Evolutionary conservation across 64 coral and sea anemone genomes (phyloP), one percentile per base, ranked within the genome.

Genomic region (Orbicella faveolata): DNA sequence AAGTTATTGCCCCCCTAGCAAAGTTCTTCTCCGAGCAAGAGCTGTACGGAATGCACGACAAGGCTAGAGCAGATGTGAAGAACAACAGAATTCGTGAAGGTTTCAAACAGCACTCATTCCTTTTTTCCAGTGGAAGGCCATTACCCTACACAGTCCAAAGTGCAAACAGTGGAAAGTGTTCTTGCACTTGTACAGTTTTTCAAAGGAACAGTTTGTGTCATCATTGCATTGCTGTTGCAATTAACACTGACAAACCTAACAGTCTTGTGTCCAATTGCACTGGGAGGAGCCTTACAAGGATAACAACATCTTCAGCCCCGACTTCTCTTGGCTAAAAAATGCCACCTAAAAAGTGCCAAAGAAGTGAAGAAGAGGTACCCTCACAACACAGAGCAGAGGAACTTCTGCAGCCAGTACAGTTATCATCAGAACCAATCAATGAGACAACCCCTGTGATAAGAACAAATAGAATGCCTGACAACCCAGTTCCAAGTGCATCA

Each of bases 221-320:
- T 74, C 66, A 87, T 74, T 87, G 84, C 48, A 87, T 87, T 52
- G 67, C 68, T 34, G 44, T 59, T 51, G 84, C 84, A 87, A 87
- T 55, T 10, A 68, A 53, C 34, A 25, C 36, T 3, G 51, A 51
- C 23, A 75, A 73, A 75, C 26, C 75, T 52, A 0, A 54, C 23
- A 54, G 48, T 13, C 67, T 87, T 20, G 48, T 75, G 41, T 21
- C 64, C 3, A 55, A 18, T 74, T 87, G 53, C 21, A 16, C 34
- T 20, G 48, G 37, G 7, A 75, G 84, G 48, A 87, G 51, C n/a
- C 25, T 74, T 21, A 87, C 9, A 21, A 51, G 21, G 48, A 73
- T 87, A 6, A 87, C 84, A 87, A 87, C 84, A 74, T 21, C 64
- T 5, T 1, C 34, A 48, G 84, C 66, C 18, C 68, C 68, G 57